Evolutionary conservation across 2,113 vertebrate species (phyloP).

Genomic region (Mustelus asterias): DNA sequence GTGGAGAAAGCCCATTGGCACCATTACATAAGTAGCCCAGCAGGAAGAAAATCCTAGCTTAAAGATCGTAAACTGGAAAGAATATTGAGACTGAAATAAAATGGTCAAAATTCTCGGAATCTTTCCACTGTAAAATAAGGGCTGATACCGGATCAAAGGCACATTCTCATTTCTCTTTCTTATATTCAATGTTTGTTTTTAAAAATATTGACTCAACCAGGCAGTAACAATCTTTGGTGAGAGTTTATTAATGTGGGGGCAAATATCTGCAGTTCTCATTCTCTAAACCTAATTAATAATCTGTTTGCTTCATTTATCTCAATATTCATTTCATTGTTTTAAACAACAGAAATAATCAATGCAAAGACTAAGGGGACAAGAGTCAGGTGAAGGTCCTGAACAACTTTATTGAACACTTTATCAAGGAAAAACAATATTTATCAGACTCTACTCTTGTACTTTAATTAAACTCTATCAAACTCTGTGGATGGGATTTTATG

Average conservation of each 20-base stretch:
- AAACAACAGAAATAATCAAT: not conserved
- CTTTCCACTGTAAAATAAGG: not conserved
- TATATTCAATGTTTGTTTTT: not conserved
- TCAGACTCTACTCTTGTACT: too few relatives aligned
- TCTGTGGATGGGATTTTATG: too few relatives aligned
- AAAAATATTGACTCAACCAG: not conserved
- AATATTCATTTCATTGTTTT: not conserved
- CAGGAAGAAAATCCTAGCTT: not conserved
- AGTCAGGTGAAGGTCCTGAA: too few relatives aligned
- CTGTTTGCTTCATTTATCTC: not conserved
- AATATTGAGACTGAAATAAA: not conserved
- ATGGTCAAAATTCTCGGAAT: not conserved
- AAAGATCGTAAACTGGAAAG: not conserved
- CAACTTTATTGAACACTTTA: too few relatives aligned
- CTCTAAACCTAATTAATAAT: not conserved
- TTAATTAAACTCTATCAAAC: too few relatives aligned
- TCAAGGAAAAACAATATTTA: too few relatives aligned
- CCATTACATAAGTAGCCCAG: not conserved
- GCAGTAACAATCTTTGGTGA: not conserved
- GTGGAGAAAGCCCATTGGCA: not conserved
- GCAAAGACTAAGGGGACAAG: too few relatives aligned
- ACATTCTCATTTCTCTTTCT: not conserved
- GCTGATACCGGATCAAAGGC: not conserved
- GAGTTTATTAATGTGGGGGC: not conserved
- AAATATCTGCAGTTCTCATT: not conserved